Conservation (phyloP, 1,140 invertebrate genomes). For the Drosophila subpulchrella region DNA sequence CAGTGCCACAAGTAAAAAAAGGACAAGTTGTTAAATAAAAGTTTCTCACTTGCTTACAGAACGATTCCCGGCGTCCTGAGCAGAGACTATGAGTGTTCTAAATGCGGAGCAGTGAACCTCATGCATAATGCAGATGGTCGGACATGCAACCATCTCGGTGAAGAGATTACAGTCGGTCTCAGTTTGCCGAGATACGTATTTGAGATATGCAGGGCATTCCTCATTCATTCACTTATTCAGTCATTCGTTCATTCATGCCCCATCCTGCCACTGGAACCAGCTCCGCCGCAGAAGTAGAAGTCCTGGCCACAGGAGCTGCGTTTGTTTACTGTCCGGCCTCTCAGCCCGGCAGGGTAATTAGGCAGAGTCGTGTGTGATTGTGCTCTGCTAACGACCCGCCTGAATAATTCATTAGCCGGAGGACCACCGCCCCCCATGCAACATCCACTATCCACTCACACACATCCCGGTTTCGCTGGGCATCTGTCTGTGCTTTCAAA, state of each 20-base stretch:
- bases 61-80: conserved; percentile 4
- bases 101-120: conserved; percentile 58
- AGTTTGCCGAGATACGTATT: conserved; percentile 32
- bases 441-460: conserved; percentile 13
- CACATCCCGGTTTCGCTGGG: conserved; percentile 16
- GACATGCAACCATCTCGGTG: conserved; percentile 63
- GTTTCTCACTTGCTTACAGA: conserved; percentile 55
- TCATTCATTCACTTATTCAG: conserved; percentile 2
- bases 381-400: conserved; percentile 65
- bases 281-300: conserved; percentile 1
- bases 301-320: conserved; percentile 14
- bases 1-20: conserved; percentile 36
- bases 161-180: conserved; percentile 50
- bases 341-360: conserved; percentile 62
- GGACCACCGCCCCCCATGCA: conserved; percentile 16
- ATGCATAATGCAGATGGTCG: conserved; percentile 67
- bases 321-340: conserved; percentile 56
- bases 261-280: conserved; percentile 14
- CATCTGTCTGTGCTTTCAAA: conserved; percentile 38
- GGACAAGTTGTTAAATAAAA: conserved; percentile 58
- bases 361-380: conserved; percentile 47
- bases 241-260: neutral
- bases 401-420: conserved; percentile 77
- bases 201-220: conserved; percentile 17
- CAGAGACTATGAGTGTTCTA: conserved; percentile 2